Evolutionary conservation across 2,888 invertebrate species (phyloP), one percentile per base, ranked within the genome.

Genomic region (Lathronympha strigana): DNA sequence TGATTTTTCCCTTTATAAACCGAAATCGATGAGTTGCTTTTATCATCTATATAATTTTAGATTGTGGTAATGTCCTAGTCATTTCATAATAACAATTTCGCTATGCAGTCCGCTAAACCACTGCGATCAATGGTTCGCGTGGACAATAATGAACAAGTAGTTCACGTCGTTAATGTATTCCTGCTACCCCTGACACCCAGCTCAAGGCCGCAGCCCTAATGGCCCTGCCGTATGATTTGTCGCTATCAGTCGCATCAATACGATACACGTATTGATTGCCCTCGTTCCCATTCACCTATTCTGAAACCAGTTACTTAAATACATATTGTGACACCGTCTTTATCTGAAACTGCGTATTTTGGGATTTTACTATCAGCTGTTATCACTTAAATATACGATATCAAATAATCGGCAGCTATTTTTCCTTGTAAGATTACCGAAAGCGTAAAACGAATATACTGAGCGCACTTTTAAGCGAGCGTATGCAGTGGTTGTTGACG

Each of bases 261-360:
- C 57, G 50, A 45, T 47, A 47, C 6, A 47, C 47, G 23, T 77
- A 83, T 83, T 73, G 83, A 83, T 83, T 76, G 81, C 72, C 82
- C 80, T 76, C 76, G 68, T 77, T 82, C 72, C 70, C 71, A 74
- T 74, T 72, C 70, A 66, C 54, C 17, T 31, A 61, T 54, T 54
- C 61, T 47, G 38, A 60, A 54, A 33, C 55, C 50, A 43, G 60
- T 66, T 61, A 54, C 64, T 64, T 36, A 53, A 64, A 58, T 45
- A 58, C n/a, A 57, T 45, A 45, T 64, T 45, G 51, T 51, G 64
- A 58, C 58, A 64, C 58, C 25, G 8, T 8, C 63, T 51, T 21
- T 36, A 62, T 64, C 58, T 64, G 38, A 31, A 36, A 53, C 45
- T 43, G 4, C 25, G 43, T 36, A n/a, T 45, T 53, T 50, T 58